Conservation (phyloP, 1,140 invertebrate species). For the Andricus grossulariae region DNA sequence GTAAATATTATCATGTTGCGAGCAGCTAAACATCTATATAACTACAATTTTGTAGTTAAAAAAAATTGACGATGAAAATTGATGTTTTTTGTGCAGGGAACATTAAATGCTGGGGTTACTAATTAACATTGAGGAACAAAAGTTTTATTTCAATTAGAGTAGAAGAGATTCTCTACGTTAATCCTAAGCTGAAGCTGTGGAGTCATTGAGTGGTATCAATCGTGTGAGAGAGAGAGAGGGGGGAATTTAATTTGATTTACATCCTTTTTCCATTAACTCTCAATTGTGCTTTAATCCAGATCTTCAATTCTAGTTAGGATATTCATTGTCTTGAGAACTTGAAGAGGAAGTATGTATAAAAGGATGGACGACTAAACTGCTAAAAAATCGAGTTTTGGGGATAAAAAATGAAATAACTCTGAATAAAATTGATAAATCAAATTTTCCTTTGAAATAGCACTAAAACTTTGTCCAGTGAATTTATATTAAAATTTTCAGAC, state of each 20-base stretch:
- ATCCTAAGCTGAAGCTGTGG: slow-evolving; percentile 1
- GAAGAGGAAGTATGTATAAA: slow-evolving; percentile 1
- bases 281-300: neutral
- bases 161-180: neutral
- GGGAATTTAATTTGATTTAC: slow-evolving; percentile 17
- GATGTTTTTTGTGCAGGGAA: too few relatives aligned
- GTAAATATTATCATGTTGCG: too few relatives aligned
- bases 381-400: neutral
- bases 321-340: neutral
- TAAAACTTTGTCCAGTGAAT: too few relatives aligned
- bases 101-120: too few relatives aligned
- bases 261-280: slow-evolving; percentile 10
- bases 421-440: neutral
- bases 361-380: neutral
- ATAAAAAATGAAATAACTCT: neutral
- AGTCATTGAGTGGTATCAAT: slow-evolving; percentile 18
- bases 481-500: too few relatives aligned
- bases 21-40: too few relatives aligned
- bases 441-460: too few relatives aligned
- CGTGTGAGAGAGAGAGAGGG: neutral
- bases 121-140: neutral
- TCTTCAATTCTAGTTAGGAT: slow-evolving; percentile 19
- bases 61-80: too few relatives aligned
- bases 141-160: slow-evolving; percentile 20
- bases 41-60: too few relatives aligned